phyloP scores from a whole-genome alignment of 2,797 vertebrate genomes.

The Bufotes viridis region DNA sequence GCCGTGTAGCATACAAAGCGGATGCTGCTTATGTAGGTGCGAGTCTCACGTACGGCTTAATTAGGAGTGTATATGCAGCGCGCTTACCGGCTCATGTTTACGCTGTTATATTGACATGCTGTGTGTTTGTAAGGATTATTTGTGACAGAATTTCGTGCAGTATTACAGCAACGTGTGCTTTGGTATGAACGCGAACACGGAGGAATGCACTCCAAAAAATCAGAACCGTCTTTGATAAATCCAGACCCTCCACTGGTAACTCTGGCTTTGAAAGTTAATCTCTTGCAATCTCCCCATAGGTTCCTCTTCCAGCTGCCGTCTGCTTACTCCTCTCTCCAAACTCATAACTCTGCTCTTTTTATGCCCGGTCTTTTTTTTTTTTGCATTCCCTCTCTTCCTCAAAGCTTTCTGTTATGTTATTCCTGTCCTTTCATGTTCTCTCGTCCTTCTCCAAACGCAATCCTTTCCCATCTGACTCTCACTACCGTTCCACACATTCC shows the following conservation, averaged over 20 bases:
- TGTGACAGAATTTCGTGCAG: neutral
- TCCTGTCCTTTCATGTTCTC: slow-evolving; percentile 11
- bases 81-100: neutral
- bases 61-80: neutral
- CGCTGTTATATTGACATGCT: neutral
- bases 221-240: slow-evolving; percentile 47
- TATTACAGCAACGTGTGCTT: slow-evolving; percentile 22
- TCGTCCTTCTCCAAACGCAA: slow-evolving; percentile 10
- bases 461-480: slow-evolving; percentile 36
- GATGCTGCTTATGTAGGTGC: neutral
- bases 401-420: slow-evolving; percentile 40
- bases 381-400: slow-evolving; percentile 49
- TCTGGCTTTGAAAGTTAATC: slow-evolving; percentile 46
- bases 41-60: neutral
- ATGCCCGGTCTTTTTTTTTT: slow-evolving; percentile 11
- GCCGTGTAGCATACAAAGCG: too few relatives aligned
- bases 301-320: slow-evolving; percentile 46
- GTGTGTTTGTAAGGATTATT: slow-evolving; percentile 19
- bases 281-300: slow-evolving; percentile 41
- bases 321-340: slow-evolving; percentile 30
- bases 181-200: slow-evolving; percentile 36
- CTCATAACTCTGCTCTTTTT: slow-evolving; percentile 33
- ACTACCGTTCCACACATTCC: neutral
- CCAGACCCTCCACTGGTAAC: slow-evolving; percentile 37
- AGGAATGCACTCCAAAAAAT: slow-evolving; percentile 40